A percentile compares a stretch with the other conserved stretches of the same genome.
phyloP scores from a whole-genome alignment of 1,140 invertebrate genomes.

The Pristionchus pacificus region DNA sequence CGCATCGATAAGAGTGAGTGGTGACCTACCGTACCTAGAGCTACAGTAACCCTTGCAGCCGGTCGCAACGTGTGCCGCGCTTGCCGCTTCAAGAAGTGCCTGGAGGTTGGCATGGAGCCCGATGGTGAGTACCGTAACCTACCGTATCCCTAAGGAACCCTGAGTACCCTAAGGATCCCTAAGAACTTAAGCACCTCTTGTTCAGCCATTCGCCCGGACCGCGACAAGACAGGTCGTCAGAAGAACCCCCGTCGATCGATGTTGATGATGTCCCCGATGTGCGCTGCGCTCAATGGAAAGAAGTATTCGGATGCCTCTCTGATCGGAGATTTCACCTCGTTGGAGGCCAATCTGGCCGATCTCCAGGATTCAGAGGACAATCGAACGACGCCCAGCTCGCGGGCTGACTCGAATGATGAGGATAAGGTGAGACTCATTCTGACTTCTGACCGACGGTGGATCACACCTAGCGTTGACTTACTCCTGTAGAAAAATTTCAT shows the following conservation, averaged over 20 bases:
- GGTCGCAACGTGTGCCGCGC: constrained; percentile 64
- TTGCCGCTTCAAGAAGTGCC: constrained; percentile 63
- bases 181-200: no score
- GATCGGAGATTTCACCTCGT: constrained; percentile 27
- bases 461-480: no score
- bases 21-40: background rate
- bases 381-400: constrained; percentile 20
- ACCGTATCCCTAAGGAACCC: no score
- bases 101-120: constrained; percentile 64
- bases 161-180: constrained; percentile 2
- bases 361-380: constrained; percentile 13
- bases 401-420: constrained; percentile 22
- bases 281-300: no score
- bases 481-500: no score
- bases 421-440: constrained; percentile 18
- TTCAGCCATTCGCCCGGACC: constrained; percentile 49
- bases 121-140: constrained; percentile 62
- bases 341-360: constrained; percentile 7
- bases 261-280: no score
- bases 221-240: constrained; percentile 55
- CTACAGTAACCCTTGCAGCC: constrained; percentile 40
- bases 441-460: no score
- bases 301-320: constrained; percentile 27
- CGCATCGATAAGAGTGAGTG: constrained; percentile 51
- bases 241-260: constrained; percentile 47